phyloP scores from a whole-genome alignment of 2,888 invertebrate species.

The Sinodicranocentrus sp. region DNA sequence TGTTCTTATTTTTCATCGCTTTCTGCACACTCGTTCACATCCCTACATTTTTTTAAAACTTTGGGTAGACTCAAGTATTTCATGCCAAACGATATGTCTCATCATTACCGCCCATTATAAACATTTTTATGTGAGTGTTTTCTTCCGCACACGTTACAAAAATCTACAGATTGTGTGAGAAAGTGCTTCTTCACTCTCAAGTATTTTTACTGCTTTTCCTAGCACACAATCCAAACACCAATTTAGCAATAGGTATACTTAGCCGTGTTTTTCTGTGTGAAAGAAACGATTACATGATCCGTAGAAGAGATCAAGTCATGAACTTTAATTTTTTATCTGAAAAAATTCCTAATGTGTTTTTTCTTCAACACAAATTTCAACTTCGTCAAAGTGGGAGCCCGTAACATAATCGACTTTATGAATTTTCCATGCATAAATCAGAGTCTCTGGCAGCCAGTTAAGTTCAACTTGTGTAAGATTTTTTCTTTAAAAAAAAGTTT shows the following conservation, averaged over 20 bases:
- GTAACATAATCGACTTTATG: background rate
- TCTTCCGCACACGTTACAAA: too few species aligned
- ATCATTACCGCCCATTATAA: conserved; percentile 38
- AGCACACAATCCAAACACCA: too few species aligned
- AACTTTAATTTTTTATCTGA: background rate
- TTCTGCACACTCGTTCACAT: background rate
- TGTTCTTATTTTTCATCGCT: conserved; percentile 26
- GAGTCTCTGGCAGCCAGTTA: too few species aligned
- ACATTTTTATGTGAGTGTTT: conserved; percentile 21
- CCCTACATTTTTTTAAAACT: background rate
- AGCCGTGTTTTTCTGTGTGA: too few species aligned
- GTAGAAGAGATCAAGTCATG: too few species aligned
- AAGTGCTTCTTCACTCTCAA: too few species aligned
- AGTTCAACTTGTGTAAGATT: too few species aligned
- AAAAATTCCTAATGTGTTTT: background rate
- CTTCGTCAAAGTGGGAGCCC: background rate
- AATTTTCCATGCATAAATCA: conserved; percentile 14
- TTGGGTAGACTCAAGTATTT: background rate
- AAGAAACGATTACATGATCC: too few species aligned
- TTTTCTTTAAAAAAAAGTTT: too few species aligned
- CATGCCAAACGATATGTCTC: conserved; percentile 25
- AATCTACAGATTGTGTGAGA: too few species aligned
- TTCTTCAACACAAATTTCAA: conserved; percentile 1
- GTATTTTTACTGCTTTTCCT: too few species aligned
- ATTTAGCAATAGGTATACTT: too few species aligned